phyloP scores from a whole-genome alignment of 1,140 invertebrate species.

The Zaprionus lachaisei region DNA sequence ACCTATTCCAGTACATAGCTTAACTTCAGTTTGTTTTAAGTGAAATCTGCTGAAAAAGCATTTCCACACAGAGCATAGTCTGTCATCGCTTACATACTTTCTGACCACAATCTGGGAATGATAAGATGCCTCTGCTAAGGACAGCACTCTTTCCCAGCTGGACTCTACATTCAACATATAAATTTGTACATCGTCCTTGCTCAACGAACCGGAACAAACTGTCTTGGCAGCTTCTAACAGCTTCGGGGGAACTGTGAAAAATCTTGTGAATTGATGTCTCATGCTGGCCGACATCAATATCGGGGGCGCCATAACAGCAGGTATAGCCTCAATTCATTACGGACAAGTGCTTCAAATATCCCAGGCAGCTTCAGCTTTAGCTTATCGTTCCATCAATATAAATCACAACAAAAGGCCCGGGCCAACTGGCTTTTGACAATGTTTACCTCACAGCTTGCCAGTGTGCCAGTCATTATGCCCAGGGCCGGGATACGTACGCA shows the following conservation, averaged over 20 bases:
- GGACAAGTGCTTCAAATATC: slow-evolving; percentile 44
- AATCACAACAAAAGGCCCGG: slow-evolving; percentile 72
- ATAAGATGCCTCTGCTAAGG: slow-evolving; percentile 78
- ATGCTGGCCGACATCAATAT: not conserved
- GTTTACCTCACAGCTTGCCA: slow-evolving; percentile 58
- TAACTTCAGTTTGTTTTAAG: slow-evolving; percentile 85
- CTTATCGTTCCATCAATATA: slow-evolving; percentile 71
- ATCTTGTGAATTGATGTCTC: not conserved
- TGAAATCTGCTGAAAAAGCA: not conserved
- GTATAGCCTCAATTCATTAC: slow-evolving; percentile 40
- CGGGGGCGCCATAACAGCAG: not conserved
- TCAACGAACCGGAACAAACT: slow-evolving; percentile 78
- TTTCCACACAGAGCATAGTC: too few species aligned
- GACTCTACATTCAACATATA: slow-evolving; percentile 84
- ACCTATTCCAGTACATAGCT: not conserved
- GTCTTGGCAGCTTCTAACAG: slow-evolving; percentile 84
- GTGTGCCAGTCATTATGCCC: slow-evolving; percentile 35
- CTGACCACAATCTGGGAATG: not conserved
- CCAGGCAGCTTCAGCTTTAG: slow-evolving; percentile 13
- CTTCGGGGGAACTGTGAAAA: slow-evolving; percentile 78
- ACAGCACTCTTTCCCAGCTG: too few species aligned
- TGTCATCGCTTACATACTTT: not conserved
- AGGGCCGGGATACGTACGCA: slow-evolving; percentile 12
- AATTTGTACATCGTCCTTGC: slow-evolving; percentile 85
- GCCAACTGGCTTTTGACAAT: slow-evolving; percentile 65